Evolutionary conservation across 2,888 invertebrate species (phyloP), one percentile per base, ranked within the genome.

Genomic region (Rhyacophila evoluta): DNA sequence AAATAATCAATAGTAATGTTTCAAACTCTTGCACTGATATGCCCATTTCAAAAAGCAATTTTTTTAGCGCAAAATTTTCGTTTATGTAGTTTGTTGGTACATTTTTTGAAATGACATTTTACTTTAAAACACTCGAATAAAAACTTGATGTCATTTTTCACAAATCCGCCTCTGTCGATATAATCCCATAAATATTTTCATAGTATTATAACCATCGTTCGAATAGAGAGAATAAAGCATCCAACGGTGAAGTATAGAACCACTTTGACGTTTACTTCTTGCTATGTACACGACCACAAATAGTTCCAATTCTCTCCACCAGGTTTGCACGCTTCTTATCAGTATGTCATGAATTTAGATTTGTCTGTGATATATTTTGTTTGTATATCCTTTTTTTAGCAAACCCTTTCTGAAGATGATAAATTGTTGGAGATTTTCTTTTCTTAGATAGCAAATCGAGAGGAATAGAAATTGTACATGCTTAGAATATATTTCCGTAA

Each of bases 291-390:
- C 19, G 3, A 2, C 1, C 55, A 55, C 55, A 19, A 55, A 10
- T 55, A 19, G 15, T 55, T 55, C 1, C 55, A 10, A 19, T 55
- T 55, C 19, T 55, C 55, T 15, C 55, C 55, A 10, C 55, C 55
- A 55, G 55, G 41, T 25, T 55, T 25, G 55, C 55, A 55, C 5
- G 25, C 55, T 55, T 55, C 55, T 55, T 55, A 55, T 55, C 55
- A 55, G 25, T 25, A 3, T 8, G 15, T 12, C 19, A 19, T 19
- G 55, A 25, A 55, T 25, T 41, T 19, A 25, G 55, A 55, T 55
- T 55, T 55, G 2, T 19, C 2, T 1, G 19, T 55, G 55, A 55
- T 55, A 55, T 55, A 55, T 55, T 12, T 4, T 55, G 8, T 55
- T 25, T 55, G 25, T 55, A 8, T 19, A 19, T 55, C 8, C 55